These are phyloP conservation scores for Chrysemys picta DNA, from an alignment of 2,113 vertebrate genomes.

Conservation along the genomic window DNA sequence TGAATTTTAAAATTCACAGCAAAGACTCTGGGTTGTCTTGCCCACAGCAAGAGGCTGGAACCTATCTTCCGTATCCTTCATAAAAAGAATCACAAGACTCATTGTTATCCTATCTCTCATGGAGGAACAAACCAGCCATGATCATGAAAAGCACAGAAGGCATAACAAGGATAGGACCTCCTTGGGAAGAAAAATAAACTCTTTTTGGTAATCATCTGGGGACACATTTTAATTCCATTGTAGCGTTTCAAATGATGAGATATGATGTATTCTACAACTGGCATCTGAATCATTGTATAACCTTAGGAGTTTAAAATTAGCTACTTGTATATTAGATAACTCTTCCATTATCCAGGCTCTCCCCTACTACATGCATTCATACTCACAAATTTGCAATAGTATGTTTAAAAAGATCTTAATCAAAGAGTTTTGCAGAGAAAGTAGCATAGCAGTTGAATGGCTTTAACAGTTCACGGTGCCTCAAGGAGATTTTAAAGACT, in stretches of 20 bases:
- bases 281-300: neutral
- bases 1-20: neutral
- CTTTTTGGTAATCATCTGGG: neutral
- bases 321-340: neutral
- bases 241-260: neutral
- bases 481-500: slow-evolving; percentile 26
- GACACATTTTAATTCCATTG: neutral
- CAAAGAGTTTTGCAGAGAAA: neutral
- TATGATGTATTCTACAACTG: neutral
- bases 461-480: neutral
- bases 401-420: neutral
- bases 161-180: rapidly evolving
- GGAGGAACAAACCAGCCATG: neutral
- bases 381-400: neutral
- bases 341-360: neutral
- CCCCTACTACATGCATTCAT: neutral
- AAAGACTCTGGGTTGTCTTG: neutral
- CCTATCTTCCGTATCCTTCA: neutral
- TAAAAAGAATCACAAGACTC: neutral
- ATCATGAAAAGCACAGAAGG: rapidly evolving
- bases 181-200: neutral
- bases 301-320: neutral
- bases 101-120: rapidly evolving
- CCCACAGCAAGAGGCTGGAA: neutral
- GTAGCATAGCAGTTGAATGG: neutral